phyloP scores from a whole-genome alignment of 2,113 vertebrate species.

The Coregonus clupeaformis region DNA sequence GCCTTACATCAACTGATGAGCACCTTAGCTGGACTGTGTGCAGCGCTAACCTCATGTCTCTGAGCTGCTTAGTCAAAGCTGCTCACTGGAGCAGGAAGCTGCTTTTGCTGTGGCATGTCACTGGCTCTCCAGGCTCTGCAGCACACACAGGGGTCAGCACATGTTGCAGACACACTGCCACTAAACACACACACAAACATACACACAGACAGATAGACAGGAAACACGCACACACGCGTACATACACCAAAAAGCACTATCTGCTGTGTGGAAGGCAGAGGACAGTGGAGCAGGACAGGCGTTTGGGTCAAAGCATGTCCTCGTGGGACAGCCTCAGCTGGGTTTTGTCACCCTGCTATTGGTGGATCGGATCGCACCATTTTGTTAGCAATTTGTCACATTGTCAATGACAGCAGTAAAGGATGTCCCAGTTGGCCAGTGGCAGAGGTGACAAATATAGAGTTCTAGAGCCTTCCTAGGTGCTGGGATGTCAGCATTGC shows the following conservation, averaged over 20 bases:
- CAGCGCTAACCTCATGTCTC: background rate
- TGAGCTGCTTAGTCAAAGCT: conserved; percentile 27
- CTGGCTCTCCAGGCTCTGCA: background rate
- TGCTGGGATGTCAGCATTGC: background rate
- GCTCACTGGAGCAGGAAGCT: conserved; percentile 13
- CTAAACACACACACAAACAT: background rate
- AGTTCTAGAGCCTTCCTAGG: background rate
- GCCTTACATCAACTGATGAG: background rate
- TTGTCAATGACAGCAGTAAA: background rate
- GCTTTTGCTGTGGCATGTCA: conserved; percentile 22
- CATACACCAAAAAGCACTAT: background rate
- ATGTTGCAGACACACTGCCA: background rate
- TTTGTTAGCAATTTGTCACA: background rate
- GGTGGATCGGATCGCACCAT: background rate
- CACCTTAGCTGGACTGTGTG: background rate
- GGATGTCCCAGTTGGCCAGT: background rate
- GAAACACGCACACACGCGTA: background rate
- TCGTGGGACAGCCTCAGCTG: background rate
- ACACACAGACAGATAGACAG: background rate
- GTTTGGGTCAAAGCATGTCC: background rate
- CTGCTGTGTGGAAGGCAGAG: background rate
- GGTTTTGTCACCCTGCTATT: background rate
- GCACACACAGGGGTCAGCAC: background rate
- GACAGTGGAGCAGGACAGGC: background rate
- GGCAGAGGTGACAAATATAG: background rate